Conservation (phyloP, 2,113 vertebrate species). For the Emydura subglobosa region DNA sequence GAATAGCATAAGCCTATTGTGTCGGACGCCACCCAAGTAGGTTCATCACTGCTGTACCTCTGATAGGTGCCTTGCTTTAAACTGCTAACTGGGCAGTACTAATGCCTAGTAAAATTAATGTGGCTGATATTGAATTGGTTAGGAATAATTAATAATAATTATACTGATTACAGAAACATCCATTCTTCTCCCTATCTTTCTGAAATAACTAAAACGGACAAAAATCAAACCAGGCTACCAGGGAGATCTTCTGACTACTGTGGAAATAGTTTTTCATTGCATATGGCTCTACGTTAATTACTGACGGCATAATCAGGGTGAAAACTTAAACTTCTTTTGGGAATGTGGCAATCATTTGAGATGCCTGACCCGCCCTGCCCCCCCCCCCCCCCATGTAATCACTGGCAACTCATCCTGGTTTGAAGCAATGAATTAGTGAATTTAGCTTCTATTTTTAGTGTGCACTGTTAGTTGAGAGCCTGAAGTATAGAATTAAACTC, state of each 20-base stretch:
- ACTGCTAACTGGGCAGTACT: not conserved
- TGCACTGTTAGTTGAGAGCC: not conserved
- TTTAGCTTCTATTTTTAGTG: rapidly evolving
- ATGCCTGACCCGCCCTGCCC: not conserved
- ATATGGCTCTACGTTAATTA: not conserved
- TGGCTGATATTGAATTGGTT: not conserved
- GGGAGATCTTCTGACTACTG: not conserved
- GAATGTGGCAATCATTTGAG: not conserved
- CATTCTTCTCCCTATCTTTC: not conserved
- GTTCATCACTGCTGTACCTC: not conserved
- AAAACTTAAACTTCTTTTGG: not conserved
- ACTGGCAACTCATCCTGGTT: not conserved
- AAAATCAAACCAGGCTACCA: not conserved
- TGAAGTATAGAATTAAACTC: not conserved
- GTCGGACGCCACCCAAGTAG: not conserved
- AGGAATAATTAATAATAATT: not conserved
- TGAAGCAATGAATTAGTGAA: not conserved
- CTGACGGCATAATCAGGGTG: not conserved
- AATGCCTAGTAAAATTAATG: not conserved
- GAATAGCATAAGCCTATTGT: not conserved
- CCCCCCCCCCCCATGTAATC: not conserved
- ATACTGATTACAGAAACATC: not conserved
- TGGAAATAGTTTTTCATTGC: not conserved
- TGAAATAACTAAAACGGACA: not conserved
- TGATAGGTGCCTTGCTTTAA: not conserved